A percentile compares a stretch with the other conserved stretches of the same genome.
phyloP scores from a whole-genome alignment of 1,140 invertebrate species.

The Schlechtendalia chinensis region DNA sequence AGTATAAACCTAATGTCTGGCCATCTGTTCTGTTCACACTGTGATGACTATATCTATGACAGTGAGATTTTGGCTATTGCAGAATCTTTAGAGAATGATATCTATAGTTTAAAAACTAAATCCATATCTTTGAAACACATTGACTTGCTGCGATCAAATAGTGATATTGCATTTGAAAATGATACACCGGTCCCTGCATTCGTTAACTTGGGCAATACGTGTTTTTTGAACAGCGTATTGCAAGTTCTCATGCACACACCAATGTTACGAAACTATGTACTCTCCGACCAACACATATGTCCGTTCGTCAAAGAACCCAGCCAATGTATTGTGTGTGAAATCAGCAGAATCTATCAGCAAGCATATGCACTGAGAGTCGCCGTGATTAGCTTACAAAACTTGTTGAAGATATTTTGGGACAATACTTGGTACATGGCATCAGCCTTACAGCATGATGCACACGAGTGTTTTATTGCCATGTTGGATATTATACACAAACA shows the following conservation, averaged over 20 bases:
- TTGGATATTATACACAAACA: constrained; percentile 89
- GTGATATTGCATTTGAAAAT: constrained; percentile 21
- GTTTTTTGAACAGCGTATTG: constrained; percentile 98
- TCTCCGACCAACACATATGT: constrained; percentile 84
- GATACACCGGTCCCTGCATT: constrained; percentile 76
- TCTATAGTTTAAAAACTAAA: constrained; percentile 31
- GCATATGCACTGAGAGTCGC: constrained; percentile 53
- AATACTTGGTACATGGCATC: constrained; percentile 92
- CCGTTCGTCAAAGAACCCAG: constrained; percentile 63
- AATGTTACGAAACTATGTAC: constrained; percentile 89
- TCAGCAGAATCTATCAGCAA: constrained; percentile 75
- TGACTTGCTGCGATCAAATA: constrained; percentile 26
- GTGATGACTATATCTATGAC: constrained; percentile 48
- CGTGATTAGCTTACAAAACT: constrained; percentile 65
- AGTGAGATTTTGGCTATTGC: constrained; percentile 28
- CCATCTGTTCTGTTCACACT: constrained; percentile 38
- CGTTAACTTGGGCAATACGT: constrained; percentile 96
- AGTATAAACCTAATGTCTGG: constrained; percentile 19
- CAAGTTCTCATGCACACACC: constrained; percentile 95
- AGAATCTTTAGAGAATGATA: neutral
- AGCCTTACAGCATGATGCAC: constrained; percentile 97
- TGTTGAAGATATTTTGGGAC: constrained; percentile 94
- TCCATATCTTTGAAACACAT: constrained; percentile 18
- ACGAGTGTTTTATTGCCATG: constrained; percentile 97
- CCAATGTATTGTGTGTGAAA: constrained; percentile 89